Evolutionary conservation across 2,888 invertebrate genomes (phyloP), one percentile per base, ranked within the genome.

Genomic region (Acrobasis suavella): DNA sequence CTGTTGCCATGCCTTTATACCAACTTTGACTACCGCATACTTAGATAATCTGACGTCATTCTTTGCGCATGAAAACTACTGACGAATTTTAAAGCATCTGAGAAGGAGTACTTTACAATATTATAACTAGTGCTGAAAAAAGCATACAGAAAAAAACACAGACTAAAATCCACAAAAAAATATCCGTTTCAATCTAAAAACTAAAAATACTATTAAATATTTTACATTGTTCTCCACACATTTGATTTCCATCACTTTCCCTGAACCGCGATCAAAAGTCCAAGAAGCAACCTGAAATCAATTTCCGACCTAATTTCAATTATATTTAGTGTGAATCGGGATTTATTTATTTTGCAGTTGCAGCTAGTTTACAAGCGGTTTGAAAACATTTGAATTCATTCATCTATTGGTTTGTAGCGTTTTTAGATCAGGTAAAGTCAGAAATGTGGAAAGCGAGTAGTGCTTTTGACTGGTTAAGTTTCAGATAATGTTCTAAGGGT

Each of bases 331-430:
- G 71, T 77, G 22, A 52, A 56, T 39, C 42, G 15, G 55, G 16
- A 56, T 56, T 56, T 56, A 55, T 55, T 55, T 55, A 56, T 56
- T 39, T 56, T 56, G 55, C 42, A 56, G 16, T 38, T 42, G 39
- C 39, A 17, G 39, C 55, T 56, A 75, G 75, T 76, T 77, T 76
- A 80, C 78, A 74, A 76, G 74, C 72, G 74, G 74, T 76, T 74
- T 77, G 75, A 74, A 79, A 73, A 79, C 74, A 81, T 83, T 81
- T 72, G 80, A 80, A 77, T 81, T 77, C 71, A 78, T 77, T 77
- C 72, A 77, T 72, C 77, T 39, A 56, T 10, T 56, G 39, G 55
- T 39, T 39, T 56, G 17, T 16, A 14, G 39, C 39, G 39, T 16
- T 12, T 16, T 17, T 12, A 56, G 55, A 56, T 56, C 17, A 56